Percentiles rank a stretch among this genome's conserved stretches.
These are phyloP conservation scores for Amblyornis subalaris DNA, from an alignment of 2,113 vertebrate species.

Conservation along the genomic window DNA sequence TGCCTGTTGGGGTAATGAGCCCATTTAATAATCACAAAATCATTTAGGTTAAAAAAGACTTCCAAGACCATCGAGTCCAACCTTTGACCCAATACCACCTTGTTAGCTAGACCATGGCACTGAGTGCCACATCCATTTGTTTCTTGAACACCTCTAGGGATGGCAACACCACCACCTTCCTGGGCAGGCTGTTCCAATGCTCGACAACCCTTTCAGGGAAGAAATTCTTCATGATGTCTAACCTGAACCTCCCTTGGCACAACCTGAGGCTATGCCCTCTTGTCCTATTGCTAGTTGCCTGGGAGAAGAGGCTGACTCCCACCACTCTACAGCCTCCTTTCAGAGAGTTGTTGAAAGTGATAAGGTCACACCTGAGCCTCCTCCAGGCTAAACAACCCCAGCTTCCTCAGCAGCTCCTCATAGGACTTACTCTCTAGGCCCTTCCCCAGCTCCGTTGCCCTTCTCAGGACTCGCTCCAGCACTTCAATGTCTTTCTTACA, in stretches of 20 bases:
- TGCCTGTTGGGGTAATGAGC: conserved; percentile 67
- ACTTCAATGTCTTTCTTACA: neutral
- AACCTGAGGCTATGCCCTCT: neutral
- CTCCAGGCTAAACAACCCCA: neutral
- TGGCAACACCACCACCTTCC: neutral
- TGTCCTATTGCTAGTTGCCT: neutral
- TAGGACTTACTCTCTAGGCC: neutral
- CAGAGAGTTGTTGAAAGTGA: neutral
- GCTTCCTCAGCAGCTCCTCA: neutral
- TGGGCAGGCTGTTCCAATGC: neutral
- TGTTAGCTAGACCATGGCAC: neutral
- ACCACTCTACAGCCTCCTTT: neutral
- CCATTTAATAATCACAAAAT: neutral
- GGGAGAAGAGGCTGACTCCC: neutral
- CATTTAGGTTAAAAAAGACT: neutral
- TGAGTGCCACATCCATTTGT: neutral
- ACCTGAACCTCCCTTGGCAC: neutral
- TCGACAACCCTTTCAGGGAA: neutral
- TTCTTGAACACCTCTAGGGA: neutral
- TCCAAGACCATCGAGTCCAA: neutral
- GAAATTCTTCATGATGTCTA: neutral
- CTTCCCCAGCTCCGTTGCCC: neutral
- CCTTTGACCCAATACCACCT: neutral
- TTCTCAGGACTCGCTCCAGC: neutral
- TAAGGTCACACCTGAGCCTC: neutral